Evolutionary conservation across 2,888 invertebrate genomes (phyloP).

Genomic region (Lasioglossum villosulum): DNA sequence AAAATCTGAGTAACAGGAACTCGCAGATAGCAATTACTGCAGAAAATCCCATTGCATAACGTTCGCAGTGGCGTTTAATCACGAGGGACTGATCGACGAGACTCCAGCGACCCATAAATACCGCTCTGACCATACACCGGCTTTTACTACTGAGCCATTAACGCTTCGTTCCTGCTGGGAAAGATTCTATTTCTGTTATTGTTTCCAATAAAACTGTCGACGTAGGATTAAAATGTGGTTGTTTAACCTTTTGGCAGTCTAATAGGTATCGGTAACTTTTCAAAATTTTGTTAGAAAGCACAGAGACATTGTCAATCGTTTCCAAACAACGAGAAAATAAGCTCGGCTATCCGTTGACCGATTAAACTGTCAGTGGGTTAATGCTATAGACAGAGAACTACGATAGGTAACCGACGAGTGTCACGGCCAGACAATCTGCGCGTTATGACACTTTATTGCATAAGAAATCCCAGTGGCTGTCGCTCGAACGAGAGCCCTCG

Average conservation of each 20-base stretch:
- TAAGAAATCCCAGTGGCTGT: slow-evolving; percentile 18
- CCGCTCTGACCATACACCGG: background rate
- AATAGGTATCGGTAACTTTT: background rate
- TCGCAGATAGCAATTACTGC: background rate
- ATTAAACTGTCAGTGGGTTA: slow-evolving; percentile 2
- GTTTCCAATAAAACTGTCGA: background rate
- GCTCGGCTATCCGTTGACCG: background rate
- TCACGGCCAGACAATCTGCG: background rate
- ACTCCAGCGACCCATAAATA: background rate
- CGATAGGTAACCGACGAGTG: background rate
- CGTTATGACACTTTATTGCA: slow-evolving; percentile 22
- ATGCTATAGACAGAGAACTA: background rate
- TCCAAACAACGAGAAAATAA: background rate
- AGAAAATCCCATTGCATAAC: background rate
- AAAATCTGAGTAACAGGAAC: background rate
- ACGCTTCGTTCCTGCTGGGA: background rate
- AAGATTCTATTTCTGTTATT: background rate
- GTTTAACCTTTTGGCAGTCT: background rate
- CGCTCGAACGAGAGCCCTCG: slow-evolving; percentile 6
- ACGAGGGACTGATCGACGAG: background rate
- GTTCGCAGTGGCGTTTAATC: background rate
- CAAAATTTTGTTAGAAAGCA: background rate
- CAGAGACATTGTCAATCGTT: background rate
- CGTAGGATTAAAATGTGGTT: background rate
- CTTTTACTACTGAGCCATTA: slow-evolving; percentile 8